Conservation (phyloP, 2,888 invertebrate genomes). For the Pterostichus madidus region DNA sequence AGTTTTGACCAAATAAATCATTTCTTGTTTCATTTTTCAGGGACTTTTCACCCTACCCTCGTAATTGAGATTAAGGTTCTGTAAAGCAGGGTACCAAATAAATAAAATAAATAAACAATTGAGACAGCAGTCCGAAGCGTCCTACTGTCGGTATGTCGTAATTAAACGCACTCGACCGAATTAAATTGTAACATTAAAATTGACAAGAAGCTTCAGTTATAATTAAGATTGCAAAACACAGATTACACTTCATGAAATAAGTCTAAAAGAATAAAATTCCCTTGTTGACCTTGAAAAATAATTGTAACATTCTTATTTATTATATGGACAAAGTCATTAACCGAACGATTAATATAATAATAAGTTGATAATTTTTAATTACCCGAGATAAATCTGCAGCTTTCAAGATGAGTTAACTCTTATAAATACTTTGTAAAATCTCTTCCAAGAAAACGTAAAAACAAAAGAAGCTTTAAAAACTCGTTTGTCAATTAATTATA, state of each 20-base stretch:
- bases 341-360: slow-evolving; percentile 9
- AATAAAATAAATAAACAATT: too few relatives aligned
- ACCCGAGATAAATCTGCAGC: background rate
- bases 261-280: background rate
- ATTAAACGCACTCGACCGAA: too few relatives aligned
- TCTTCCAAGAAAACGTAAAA: slow-evolving; percentile 10
- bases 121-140: too few relatives aligned
- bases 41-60: too few relatives aligned
- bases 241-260: background rate
- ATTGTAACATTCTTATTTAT: background rate
- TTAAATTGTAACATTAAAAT: too few relatives aligned
- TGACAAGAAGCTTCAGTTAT: background rate
- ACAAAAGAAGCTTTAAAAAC: slow-evolving; percentile 23
- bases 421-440: background rate
- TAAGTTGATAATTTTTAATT: slow-evolving; percentile 12
- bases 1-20: too few relatives aligned
- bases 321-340: background rate
- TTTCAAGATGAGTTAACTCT: slow-evolving; percentile 7
- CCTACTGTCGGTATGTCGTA: too few relatives aligned
- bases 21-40: too few relatives aligned
- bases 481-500: slow-evolving; percentile 41
- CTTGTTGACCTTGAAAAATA: background rate
- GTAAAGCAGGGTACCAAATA: too few relatives aligned
- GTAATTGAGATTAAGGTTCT: too few relatives aligned
- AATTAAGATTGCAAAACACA: slow-evolving; percentile 13